Percentiles rank a stretch among this genome's conserved stretches.
These are phyloP conservation scores for Echinarachnius parma DNA, from an alignment of 53 echinoderm and acorn worm genomes.

Conservation along the genomic window DNA sequence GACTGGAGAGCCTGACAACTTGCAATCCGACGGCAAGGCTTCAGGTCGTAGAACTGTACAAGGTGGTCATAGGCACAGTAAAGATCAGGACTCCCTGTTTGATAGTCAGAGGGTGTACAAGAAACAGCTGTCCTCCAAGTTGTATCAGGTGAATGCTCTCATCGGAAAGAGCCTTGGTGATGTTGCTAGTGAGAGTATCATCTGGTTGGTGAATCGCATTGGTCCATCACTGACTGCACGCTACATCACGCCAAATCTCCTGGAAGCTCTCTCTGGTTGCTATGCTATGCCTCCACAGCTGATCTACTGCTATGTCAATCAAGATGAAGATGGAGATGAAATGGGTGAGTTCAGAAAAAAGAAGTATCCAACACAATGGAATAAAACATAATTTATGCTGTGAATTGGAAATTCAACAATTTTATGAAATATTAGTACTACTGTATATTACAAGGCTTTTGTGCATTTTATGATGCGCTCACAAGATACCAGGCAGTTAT, in stretches of 20 bases:
- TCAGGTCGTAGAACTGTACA: neutral
- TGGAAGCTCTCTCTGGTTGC: conserved; percentile 67
- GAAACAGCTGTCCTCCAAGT: conserved; percentile 41
- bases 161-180: conserved; percentile 51
- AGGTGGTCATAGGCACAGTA: conserved; percentile 16
- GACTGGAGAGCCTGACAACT: neutral
- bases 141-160: conserved; percentile 32
- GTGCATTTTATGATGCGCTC: too few species aligned
- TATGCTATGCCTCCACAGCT: conserved; percentile 63
- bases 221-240: conserved; percentile 78
- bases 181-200: conserved; percentile 73
- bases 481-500: too few species aligned
- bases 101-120: conserved; percentile 31
- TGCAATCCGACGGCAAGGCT: neutral
- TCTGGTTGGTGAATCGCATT: conserved; percentile 76
- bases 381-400: too few species aligned
- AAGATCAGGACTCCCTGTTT: conserved; percentile 16
- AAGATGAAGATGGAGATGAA: conserved; percentile 62
- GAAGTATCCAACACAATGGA: too few species aligned
- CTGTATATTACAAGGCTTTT: too few species aligned
- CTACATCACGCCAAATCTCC: conserved; percentile 59
- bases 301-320: conserved; percentile 54
- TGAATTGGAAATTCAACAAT: too few species aligned
- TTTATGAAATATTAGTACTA: too few species aligned
- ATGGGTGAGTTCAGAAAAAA: conserved; percentile 41